Percentiles rank a stretch among this genome's conserved stretches.
These are phyloP conservation scores for Branchinecta lynchi DNA, from an alignment of 1,140 invertebrate species.

Conservation along the genomic window DNA sequence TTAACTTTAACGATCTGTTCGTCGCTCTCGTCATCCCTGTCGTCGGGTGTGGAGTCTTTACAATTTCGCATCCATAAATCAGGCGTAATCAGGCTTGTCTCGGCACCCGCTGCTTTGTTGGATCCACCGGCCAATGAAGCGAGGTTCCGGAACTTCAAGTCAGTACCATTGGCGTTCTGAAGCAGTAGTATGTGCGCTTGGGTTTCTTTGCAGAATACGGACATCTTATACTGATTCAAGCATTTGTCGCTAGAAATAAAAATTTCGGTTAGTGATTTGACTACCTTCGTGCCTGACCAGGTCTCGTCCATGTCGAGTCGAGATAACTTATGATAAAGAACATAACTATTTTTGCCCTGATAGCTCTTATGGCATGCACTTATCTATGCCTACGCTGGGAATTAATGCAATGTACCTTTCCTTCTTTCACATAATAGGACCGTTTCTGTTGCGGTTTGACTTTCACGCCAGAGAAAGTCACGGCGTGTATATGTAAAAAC, in stretches of 20 bases:
- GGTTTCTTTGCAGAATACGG: slow-evolving; percentile 80
- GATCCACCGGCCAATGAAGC: slow-evolving; percentile 30
- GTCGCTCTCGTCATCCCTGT: not conserved
- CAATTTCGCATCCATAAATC: slow-evolving; percentile 14
- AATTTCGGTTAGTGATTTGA: not conserved
- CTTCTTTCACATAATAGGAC: too few species aligned
- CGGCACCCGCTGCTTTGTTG: not conserved
- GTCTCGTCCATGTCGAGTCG: too few species aligned
- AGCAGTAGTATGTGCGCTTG: slow-evolving; percentile 72
- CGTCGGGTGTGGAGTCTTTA: not conserved
- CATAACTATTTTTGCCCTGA: too few species aligned
- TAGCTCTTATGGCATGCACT: too few species aligned
- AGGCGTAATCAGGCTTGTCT: slow-evolving; percentile 27
- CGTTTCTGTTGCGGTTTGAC: too few species aligned
- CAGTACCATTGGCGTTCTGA: slow-evolving; percentile 42
- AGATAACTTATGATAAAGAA: too few species aligned
- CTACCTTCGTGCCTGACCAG: too few species aligned
- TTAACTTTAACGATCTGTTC: not conserved
- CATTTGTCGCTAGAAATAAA: slow-evolving; percentile 62
- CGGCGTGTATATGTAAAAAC: too few species aligned
- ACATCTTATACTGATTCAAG: slow-evolving; percentile 88
- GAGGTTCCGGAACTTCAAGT: slow-evolving; percentile 32
- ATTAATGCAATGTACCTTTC: too few species aligned
- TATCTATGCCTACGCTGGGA: too few species aligned
- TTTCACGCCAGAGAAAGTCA: too few species aligned